Percentiles rank a stretch among this genome's conserved stretches.
Evolutionary conservation across 35 echinoderm and acorn worm species (phyloP).

Genomic region (Chiridota heheva): DNA sequence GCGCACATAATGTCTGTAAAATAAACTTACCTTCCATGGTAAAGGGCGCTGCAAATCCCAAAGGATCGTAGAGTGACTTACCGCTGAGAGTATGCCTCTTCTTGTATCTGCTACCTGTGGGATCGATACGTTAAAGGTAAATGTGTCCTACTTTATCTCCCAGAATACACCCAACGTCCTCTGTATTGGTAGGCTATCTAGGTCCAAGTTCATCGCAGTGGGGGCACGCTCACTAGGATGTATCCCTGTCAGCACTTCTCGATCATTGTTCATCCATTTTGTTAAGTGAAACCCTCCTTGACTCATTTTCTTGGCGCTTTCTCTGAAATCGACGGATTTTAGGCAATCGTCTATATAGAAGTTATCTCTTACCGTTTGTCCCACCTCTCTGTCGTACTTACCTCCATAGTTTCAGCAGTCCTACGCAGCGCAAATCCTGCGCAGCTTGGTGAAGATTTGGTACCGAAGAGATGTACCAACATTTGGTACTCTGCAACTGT

Average conservation of each 20-base stretch:
- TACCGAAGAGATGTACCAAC: constrained; percentile 73
- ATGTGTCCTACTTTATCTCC: constrained; percentile 10
- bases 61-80: constrained; percentile 33
- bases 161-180: constrained; percentile 25
- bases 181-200: constrained; percentile 37
- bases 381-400: neutral
- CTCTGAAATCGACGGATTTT: constrained; percentile 25
- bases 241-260: constrained; percentile 29
- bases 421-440: constrained; percentile 38
- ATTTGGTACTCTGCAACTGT: constrained; percentile 41
- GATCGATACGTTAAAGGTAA: constrained; percentile 15
- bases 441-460: constrained; percentile 63
- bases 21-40: constrained; percentile 10
- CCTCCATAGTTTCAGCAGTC: constrained; percentile 47
- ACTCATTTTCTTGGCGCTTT: neutral
- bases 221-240: constrained; percentile 30
- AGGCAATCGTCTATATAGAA: constrained; percentile 74
- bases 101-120: neutral
- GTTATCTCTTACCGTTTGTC: constrained; percentile 22
- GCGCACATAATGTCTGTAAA: neutral
- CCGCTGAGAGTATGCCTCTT: neutral
- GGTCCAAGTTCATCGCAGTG: constrained; percentile 24
- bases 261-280: constrained; percentile 62
- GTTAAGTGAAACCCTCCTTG: constrained; percentile 39
- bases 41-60: constrained; percentile 20